Percentiles rank a stretch among this genome's conserved stretches.
Conservation (phyloP, 2,113 vertebrate genomes). For the Rhipidura dahli region DNA sequence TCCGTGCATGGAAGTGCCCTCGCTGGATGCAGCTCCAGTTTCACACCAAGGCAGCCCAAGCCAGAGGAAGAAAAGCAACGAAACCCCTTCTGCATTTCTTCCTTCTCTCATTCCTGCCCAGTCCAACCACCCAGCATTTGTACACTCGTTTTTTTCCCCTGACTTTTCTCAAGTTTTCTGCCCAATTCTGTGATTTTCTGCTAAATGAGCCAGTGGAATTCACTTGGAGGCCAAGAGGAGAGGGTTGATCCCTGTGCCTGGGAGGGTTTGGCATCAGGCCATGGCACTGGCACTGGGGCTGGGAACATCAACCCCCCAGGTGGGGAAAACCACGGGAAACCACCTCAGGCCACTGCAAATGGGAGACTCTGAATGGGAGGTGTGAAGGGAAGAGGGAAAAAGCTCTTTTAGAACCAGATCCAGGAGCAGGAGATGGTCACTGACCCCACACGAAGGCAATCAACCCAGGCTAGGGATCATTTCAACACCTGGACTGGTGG, state of each 20-base stretch:
- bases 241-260: not conserved
- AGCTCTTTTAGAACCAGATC: not conserved
- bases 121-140: not conserved
- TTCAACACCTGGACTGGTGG: not conserved
- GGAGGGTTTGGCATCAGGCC: not conserved
- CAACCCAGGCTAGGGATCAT: not conserved
- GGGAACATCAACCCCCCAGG: not conserved
- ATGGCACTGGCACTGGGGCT: not conserved
- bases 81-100: not conserved
- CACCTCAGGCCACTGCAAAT: not conserved
- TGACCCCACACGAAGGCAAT: not conserved
- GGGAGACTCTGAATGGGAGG: not conserved
- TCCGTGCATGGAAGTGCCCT: not conserved
- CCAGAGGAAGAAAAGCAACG: not conserved
- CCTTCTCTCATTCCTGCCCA: not conserved
- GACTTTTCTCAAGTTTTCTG: not conserved
- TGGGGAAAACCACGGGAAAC: not conserved
- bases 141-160: accelerated
- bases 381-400: not conserved
- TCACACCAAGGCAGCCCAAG: not conserved
- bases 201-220: not conserved
- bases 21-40: not conserved
- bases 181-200: not conserved
- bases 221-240: accelerated
- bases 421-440: not conserved